Evolutionary conservation across 2,888 invertebrate species (phyloP).

Genomic region (Arrhopalites spinosus): DNA sequence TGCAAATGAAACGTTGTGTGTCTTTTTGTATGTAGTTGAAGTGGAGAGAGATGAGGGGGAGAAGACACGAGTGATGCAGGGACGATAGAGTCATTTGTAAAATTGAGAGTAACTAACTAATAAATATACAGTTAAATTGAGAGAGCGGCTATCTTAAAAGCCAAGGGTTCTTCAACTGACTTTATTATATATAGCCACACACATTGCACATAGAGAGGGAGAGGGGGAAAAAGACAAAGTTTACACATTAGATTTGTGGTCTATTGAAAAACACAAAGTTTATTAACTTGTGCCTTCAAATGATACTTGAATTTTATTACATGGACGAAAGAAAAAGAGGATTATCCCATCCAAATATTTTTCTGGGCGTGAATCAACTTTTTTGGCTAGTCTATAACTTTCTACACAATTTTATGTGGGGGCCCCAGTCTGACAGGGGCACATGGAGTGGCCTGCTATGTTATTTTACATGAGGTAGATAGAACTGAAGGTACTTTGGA

Average conservation of each 20-base stretch:
- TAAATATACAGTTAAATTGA: slow-evolving; percentile 2
- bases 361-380: slow-evolving; percentile 34
- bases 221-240: not conserved
- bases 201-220: not conserved
- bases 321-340: not conserved
- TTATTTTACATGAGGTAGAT: not conserved
- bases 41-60: not conserved
- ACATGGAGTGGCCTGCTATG: not conserved
- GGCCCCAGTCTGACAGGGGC: not conserved
- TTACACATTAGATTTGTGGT: slow-evolving; percentile 16
- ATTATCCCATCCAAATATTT: not conserved
- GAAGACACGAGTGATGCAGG: not conserved
- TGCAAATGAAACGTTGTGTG: no score
- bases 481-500: no score
- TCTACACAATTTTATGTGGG: no score
- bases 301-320: slow-evolving; percentile 32
- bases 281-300: slow-evolving; percentile 23
- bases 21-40: no score
- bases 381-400: no score
- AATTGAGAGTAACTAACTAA: not conserved
- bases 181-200: no score
- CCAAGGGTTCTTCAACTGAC: not conserved
- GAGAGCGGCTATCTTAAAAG: slow-evolving; percentile 10
- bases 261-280: slow-evolving; percentile 15
- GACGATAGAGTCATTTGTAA: not conserved